Evolutionary conservation across 2,888 invertebrate genomes (phyloP), one percentile per base, ranked within the genome.

Genomic region (Napeogenes sylphis): DNA sequence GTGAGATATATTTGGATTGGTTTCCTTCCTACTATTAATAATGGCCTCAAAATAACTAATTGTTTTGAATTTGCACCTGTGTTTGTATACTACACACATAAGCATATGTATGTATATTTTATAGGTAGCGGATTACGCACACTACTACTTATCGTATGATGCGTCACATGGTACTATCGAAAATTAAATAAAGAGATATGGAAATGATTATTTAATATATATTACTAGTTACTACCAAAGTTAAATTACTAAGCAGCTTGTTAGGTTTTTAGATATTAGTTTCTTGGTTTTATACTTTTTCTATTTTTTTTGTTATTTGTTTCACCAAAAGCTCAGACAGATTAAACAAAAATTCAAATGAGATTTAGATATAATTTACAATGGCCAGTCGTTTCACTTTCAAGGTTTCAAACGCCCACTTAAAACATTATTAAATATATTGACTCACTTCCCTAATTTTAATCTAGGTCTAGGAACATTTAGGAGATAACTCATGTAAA

Each of bases 401-500:
- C 84, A 87, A 86, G 86, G 87, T 80, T 70, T 68, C 61, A 71
- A 68, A 73, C 84, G 73, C 86, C 84, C 78, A 84, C 87, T 59
- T 63, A 60, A 65, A 64, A 70, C 70, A 75, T 79, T 76, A 78
- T 80, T 78, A 78, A 70, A 80, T 80, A 78, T 80, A 79, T 81
- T 75, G 76, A 77, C 69, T 79, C 78, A 77, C 79, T 84, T 84
- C 84, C 84, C 84, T 21, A 21, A 75, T 61, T 67, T 69, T 66
- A 71, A 76, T 74, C 66, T 75, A 70, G 76, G 74, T 79, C 76
- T 80, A 75, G 75, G 70, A 72, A 64, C 60, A 55, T 21, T 5
- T 53, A 42, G 42, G 14, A 47, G 21, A 59, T 64, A 67, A 58
- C 58, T 64, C 62, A 64, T 58, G 60, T 66, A 51, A 51, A 61